Conservation (phyloP, 2,113 vertebrate genomes). For the Mesocricetus auratus region DNA sequence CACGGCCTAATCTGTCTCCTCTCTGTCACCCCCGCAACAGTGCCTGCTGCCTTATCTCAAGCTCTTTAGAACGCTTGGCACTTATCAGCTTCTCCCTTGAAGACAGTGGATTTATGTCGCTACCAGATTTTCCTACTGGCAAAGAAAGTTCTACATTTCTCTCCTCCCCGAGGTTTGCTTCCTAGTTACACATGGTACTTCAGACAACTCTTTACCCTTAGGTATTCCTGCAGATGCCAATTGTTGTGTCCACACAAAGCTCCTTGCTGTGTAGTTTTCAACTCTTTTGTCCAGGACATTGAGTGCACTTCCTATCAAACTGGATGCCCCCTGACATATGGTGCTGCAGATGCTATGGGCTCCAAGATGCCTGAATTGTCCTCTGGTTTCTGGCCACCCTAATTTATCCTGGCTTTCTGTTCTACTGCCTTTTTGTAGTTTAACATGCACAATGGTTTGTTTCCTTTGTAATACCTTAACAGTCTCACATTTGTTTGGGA, state of each 20-base stretch:
- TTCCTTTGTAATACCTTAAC: background rate
- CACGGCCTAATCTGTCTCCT: background rate
- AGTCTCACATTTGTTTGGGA: background rate
- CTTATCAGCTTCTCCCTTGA: constrained; percentile 8
- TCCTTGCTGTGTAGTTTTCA: background rate
- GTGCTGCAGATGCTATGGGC: background rate
- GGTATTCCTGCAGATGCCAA: background rate
- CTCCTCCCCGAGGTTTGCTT: background rate
- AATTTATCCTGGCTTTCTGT: background rate
- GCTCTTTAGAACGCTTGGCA: background rate
- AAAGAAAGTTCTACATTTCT: background rate
- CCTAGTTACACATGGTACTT: background rate
- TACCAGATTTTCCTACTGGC: constrained; percentile 11
- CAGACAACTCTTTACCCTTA: background rate
- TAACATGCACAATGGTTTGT: background rate
- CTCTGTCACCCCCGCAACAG: background rate
- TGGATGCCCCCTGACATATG: background rate
- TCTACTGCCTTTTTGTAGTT: background rate
- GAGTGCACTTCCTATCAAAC: background rate
- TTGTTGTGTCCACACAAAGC: background rate
- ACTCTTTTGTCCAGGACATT: background rate
- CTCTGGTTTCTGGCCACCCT: background rate
- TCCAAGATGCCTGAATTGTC: background rate
- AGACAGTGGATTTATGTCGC: background rate
- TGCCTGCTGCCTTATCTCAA: constrained; percentile 22